These are phyloP conservation scores for Sebastes oblongus DNA, from an alignment of 2,797 vertebrate species.

Conservation along the genomic window DNA sequence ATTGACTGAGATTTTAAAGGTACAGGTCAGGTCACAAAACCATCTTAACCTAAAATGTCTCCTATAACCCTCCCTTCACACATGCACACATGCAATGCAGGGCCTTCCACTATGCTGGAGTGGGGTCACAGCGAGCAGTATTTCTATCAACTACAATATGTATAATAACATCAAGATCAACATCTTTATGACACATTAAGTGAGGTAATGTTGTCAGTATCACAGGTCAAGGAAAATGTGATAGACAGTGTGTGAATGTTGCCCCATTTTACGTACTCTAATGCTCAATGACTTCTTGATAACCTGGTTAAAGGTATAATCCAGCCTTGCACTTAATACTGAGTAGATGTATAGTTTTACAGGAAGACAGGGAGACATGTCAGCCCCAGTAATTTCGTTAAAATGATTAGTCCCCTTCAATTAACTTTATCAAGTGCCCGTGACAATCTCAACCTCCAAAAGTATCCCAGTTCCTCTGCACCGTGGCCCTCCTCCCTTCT, in stretches of 20 bases:
- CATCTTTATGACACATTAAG: background rate
- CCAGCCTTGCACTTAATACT: background rate
- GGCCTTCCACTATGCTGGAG: background rate
- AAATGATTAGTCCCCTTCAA: background rate
- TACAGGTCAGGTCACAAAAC: constrained; percentile 24
- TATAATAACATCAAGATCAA: background rate
- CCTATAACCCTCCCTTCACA: background rate
- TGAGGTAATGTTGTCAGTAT: background rate
- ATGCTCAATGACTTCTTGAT: background rate
- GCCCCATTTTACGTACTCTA: background rate
- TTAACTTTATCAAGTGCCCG: background rate
- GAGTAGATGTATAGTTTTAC: background rate
- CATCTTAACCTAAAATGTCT: background rate
- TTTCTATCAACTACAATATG: background rate
- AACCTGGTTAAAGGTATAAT: background rate
- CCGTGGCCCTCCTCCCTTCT: background rate
- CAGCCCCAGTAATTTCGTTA: background rate
- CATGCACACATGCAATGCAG: background rate
- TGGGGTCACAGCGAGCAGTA: background rate
- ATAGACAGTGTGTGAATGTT: background rate
- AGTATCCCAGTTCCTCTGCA: too few species aligned
- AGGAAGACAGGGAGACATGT: background rate
- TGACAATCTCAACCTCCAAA: background rate
- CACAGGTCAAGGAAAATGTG: background rate
- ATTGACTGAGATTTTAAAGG: constrained; percentile 21